These are phyloP conservation scores for Lipophrys pholis DNA, from an alignment of 2,113 vertebrate species.

Conservation along the genomic window DNA sequence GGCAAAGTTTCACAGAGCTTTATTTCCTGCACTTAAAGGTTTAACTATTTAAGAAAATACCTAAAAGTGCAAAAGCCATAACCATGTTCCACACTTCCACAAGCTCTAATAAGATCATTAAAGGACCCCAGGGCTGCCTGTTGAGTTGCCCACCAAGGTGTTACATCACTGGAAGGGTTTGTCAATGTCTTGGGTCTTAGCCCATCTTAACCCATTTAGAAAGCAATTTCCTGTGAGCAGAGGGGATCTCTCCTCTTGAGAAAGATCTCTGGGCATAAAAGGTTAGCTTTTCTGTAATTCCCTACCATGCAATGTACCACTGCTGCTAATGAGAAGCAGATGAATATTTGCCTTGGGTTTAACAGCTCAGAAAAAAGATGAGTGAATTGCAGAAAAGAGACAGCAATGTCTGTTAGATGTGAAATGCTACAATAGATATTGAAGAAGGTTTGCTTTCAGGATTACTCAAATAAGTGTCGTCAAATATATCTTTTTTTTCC, in stretches of 20 bases:
- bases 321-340: slow-evolving; percentile 74
- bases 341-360: slow-evolving; percentile 76
- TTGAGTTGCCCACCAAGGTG: slow-evolving; percentile 70
- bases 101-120: slow-evolving; percentile 79
- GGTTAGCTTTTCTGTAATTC: slow-evolving; percentile 78
- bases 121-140: slow-evolving; percentile 58
- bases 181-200: slow-evolving; percentile 78
- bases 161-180: slow-evolving; percentile 77
- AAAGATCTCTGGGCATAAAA: slow-evolving; percentile 71
- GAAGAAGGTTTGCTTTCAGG: slow-evolving; percentile 54
- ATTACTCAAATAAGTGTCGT: slow-evolving; percentile 57
- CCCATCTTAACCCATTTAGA: slow-evolving; percentile 81
- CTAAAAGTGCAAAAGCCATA: slow-evolving; percentile 58
- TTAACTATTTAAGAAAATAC: slow-evolving; percentile 70
- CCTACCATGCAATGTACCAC: slow-evolving; percentile 60
- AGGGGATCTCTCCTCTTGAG: slow-evolving; percentile 71
- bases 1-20: slow-evolving; percentile 40
- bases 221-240: slow-evolving; percentile 78
- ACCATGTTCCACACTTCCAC: slow-evolving; percentile 56
- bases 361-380: slow-evolving; percentile 74
- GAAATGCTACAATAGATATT: slow-evolving; percentile 48
- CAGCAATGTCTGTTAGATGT: slow-evolving; percentile 50
- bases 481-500: slow-evolving; percentile 43
- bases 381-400: slow-evolving; percentile 46
- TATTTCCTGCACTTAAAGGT: slow-evolving; percentile 56